Percentiles rank a stretch among this genome's conserved stretches.
These are phyloP conservation scores for Pseudomyrmex sp. DNA, from an alignment of 1,140 invertebrate genomes.

Conservation along the genomic window DNA sequence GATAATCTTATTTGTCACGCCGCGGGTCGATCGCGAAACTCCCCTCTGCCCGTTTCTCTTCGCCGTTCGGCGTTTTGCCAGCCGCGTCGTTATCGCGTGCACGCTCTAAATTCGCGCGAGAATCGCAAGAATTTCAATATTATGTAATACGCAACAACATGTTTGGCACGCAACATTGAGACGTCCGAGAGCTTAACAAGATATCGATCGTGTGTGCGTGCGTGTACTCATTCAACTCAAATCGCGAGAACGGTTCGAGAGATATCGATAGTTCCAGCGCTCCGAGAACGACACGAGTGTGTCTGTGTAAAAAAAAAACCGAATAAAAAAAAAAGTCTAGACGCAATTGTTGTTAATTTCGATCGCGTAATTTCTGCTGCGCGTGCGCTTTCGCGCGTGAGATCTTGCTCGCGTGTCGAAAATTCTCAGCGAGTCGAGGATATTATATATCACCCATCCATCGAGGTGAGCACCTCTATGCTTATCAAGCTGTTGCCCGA, in stretches of 20 bases:
- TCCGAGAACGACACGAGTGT: neutral
- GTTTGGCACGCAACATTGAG: conserved; percentile 20
- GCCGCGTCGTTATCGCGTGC: conserved; percentile 19
- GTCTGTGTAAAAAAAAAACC: too few relatives aligned
- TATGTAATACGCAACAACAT: conserved; percentile 35
- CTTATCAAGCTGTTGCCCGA: conserved; percentile 47
- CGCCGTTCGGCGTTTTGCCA: neutral
- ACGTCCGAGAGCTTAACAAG: neutral
- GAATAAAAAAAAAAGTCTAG: too few relatives aligned
- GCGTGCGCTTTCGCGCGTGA: too few relatives aligned
- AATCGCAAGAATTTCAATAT: conserved; percentile 36
- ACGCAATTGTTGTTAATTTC: too few relatives aligned
- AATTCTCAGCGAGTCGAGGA: neutral
- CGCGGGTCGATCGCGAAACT: neutral
- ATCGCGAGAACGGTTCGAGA: neutral
- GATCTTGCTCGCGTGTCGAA: neutral
- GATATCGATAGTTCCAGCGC: neutral
- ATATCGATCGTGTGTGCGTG: neutral
- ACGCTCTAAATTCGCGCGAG: conserved; percentile 18
- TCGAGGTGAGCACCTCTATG: conserved; percentile 2
- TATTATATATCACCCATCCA: conserved; percentile 24
- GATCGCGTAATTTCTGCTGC: too few relatives aligned
- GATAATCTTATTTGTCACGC: conserved; percentile 48
- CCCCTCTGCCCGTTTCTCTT: neutral
- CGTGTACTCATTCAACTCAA: neutral